Evolutionary conservation across 2,888 invertebrate species (phyloP).

Genomic region (Onchidella celtica): DNA sequence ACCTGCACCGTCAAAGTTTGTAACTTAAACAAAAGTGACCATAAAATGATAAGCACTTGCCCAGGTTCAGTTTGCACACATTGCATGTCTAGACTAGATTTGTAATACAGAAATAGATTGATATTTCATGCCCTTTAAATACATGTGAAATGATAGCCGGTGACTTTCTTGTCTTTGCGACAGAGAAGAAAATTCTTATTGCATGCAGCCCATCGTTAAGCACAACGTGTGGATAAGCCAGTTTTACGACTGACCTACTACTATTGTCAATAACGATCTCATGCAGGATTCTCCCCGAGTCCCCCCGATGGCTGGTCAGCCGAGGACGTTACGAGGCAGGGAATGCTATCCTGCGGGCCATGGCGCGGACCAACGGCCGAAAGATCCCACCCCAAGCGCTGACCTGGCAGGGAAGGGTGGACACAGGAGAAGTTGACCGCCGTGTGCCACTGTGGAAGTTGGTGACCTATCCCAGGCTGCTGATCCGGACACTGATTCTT

Average conservation of each 20-base stretch:
- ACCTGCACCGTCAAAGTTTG: no score
- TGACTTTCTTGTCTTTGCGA: no score
- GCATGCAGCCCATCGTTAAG: not conserved
- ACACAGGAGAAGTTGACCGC: conserved; percentile 1
- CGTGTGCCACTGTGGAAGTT: conserved; percentile 42
- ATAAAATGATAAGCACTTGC: no score
- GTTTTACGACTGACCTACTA: no score
- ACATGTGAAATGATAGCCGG: no score
- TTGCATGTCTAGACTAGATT: no score
- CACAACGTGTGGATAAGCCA: not conserved
- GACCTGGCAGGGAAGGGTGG: not conserved
- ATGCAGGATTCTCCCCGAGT: conserved; percentile 62
- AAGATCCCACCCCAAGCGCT: conserved; percentile 54
- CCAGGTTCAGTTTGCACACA: no score
- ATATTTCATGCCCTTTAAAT: no score
- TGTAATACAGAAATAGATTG: no score
- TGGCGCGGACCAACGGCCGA: conserved; percentile 59
- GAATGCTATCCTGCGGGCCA: conserved; percentile 56
- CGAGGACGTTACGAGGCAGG: conserved; percentile 58
- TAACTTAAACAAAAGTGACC: no score
- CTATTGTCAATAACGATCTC: no score
- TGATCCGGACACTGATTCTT: conserved; percentile 35
- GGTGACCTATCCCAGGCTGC: conserved; percentile 26
- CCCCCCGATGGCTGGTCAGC: conserved; percentile 63
- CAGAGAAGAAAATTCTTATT: not conserved